These are phyloP conservation scores for Octodon degus DNA, from an alignment of 2,113 vertebrate genomes.

Conservation along the genomic window DNA sequence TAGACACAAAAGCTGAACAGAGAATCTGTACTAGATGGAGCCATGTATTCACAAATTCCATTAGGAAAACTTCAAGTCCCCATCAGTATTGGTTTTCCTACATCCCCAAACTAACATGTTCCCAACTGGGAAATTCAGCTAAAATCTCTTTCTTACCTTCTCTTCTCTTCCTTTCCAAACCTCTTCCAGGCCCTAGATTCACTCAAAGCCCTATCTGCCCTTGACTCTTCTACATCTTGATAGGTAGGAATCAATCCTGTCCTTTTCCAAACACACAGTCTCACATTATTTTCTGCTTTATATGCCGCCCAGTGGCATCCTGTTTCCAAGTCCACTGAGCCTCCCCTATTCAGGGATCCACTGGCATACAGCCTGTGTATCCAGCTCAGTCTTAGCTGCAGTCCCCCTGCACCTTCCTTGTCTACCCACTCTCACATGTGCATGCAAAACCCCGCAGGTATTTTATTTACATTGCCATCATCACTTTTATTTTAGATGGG, in stretches of 20 bases:
- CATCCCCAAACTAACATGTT: background rate
- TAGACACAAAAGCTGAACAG: background rate
- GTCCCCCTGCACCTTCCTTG: background rate
- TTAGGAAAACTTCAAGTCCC: constrained; percentile 2
- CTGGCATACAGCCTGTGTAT: background rate
- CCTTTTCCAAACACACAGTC: background rate
- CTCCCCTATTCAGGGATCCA: background rate
- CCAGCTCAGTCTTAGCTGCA: background rate
- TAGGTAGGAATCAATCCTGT: background rate
- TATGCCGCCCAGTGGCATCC: no score
- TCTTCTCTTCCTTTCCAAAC: background rate
- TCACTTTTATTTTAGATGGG: background rate
- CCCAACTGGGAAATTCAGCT: background rate
- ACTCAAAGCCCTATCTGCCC: background rate
- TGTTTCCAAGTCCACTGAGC: background rate
- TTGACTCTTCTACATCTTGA: background rate
- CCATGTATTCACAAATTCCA: background rate
- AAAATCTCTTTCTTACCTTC: rapidly evolving
- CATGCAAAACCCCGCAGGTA: background rate
- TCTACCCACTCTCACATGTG: no score
- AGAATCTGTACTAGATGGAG: background rate
- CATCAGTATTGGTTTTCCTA: background rate
- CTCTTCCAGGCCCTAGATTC: background rate
- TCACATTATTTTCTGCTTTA: background rate
- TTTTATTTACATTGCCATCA: background rate